A percentile compares a stretch with the other conserved stretches of the same genome.
Evolutionary conservation across 2,113 vertebrate genomes (phyloP).

Genomic region (Nycticebus coucang): DNA sequence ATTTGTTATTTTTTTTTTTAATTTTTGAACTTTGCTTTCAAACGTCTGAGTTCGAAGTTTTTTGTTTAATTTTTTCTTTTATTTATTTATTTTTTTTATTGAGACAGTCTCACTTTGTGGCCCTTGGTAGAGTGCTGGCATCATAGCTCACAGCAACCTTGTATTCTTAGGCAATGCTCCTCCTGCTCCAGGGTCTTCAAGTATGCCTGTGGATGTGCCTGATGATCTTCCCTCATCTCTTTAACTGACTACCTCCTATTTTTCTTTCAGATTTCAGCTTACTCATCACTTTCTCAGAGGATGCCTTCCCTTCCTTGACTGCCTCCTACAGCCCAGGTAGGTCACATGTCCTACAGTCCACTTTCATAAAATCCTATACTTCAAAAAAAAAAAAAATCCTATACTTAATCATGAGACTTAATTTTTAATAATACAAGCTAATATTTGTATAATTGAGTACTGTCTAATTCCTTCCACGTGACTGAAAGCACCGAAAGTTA

Average conservation of each 20-base stretch:
- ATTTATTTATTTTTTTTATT: too few relatives aligned
- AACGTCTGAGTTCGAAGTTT: too few relatives aligned
- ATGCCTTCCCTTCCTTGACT: conserved; percentile 3
- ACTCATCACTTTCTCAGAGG: conserved; percentile 18
- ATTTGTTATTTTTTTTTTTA: neutral
- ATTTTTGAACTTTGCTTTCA: too few relatives aligned
- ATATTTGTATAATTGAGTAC: neutral
- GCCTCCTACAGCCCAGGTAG: neutral
- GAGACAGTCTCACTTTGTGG: too few relatives aligned
- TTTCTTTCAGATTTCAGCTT: conserved; percentile 47
- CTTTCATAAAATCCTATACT: neutral
- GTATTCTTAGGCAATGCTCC: too few relatives aligned
- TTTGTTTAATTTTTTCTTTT: too few relatives aligned
- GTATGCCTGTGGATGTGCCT: neutral
- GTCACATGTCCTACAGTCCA: neutral
- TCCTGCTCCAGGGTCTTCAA: conserved; percentile 1
- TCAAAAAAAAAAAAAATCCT: neutral
- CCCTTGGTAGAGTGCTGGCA: too few relatives aligned
- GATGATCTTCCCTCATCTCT: neutral
- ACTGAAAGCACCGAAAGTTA: neutral
- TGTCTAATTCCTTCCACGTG: neutral
- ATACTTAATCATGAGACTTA: neutral
- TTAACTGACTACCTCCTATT: neutral
- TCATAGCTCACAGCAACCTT: too few relatives aligned
- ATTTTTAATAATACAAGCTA: conserved; percentile 4